Conservation (phyloP, 2,797 vertebrate genomes). For the Sphenodon punctatus region DNA sequence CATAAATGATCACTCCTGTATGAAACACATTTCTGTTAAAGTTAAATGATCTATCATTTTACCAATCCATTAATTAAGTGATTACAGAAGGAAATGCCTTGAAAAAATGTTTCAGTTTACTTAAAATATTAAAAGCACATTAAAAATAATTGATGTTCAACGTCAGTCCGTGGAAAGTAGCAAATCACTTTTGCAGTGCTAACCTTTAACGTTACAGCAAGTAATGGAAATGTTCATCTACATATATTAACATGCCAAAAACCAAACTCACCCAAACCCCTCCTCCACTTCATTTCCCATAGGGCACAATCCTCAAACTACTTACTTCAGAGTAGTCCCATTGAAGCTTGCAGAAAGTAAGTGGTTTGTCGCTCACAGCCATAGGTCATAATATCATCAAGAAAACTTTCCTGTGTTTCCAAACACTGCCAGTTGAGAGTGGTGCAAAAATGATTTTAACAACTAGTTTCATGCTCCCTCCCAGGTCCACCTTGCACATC, state of each 20-base stretch:
- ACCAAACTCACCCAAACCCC: no score
- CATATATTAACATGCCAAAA: neutral
- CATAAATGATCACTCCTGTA: neutral
- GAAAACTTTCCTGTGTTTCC: no score
- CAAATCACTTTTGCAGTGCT: neutral
- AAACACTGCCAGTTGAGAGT: no score
- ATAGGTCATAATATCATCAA: no score
- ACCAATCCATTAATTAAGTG: slow-evolving; percentile 1
- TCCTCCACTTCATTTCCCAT: no score
- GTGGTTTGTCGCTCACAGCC: no score
- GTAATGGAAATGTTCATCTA: neutral
- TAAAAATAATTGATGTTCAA: neutral
- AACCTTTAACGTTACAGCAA: neutral
- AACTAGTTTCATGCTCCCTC: no score
- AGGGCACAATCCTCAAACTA: no score
- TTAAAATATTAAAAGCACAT: neutral
- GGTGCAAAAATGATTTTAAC: no score
- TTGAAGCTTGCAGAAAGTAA: no score
- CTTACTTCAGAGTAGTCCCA: no score
- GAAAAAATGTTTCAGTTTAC: neutral
- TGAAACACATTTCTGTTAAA: neutral
- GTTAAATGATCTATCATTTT: slow-evolving; percentile 6
- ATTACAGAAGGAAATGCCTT: neutral
- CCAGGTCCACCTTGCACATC: no score
- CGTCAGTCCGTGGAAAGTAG: neutral